phyloP scores from a whole-genome alignment of 2,113 vertebrate genomes.

The Corvus moneduloides region DNA sequence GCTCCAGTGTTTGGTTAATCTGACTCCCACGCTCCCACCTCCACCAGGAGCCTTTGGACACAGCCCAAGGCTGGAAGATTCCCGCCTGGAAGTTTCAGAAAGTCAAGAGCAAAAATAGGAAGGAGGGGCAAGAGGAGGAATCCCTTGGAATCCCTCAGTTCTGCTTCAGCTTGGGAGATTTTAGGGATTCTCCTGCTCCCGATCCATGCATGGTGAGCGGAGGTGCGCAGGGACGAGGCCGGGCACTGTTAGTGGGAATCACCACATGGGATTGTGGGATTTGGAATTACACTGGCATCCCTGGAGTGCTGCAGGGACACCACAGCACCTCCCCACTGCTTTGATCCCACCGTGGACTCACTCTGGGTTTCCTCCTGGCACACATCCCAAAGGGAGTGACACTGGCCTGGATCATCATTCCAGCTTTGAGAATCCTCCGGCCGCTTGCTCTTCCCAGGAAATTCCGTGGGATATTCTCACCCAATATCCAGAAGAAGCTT shows the following conservation, averaged over 20 bases:
- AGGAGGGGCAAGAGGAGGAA: neutral
- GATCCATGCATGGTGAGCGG: accelerated
- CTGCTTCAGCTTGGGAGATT: neutral
- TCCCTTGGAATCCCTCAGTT: neutral
- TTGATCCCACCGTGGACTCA: neutral
- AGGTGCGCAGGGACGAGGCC: neutral
- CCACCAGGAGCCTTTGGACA: neutral
- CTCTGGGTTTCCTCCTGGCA: neutral
- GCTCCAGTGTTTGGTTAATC: neutral
- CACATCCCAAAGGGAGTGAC: neutral
- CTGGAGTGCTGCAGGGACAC: neutral
- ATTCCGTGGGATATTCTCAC: neutral
- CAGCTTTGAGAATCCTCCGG: neutral
- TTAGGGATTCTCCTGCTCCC: neutral
- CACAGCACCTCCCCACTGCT: neutral
- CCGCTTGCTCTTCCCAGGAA: neutral
- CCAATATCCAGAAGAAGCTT: neutral
- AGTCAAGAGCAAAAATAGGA: neutral
- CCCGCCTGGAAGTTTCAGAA: neutral
- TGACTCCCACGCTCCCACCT: neutral
- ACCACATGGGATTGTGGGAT: neutral
- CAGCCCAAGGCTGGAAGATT: neutral
- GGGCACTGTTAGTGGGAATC: accelerated
- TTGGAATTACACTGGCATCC: neutral
- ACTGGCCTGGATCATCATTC: neutral